phyloP scores from a whole-genome alignment of 2,797 vertebrate genomes.

The Synanceia verrucosa region DNA sequence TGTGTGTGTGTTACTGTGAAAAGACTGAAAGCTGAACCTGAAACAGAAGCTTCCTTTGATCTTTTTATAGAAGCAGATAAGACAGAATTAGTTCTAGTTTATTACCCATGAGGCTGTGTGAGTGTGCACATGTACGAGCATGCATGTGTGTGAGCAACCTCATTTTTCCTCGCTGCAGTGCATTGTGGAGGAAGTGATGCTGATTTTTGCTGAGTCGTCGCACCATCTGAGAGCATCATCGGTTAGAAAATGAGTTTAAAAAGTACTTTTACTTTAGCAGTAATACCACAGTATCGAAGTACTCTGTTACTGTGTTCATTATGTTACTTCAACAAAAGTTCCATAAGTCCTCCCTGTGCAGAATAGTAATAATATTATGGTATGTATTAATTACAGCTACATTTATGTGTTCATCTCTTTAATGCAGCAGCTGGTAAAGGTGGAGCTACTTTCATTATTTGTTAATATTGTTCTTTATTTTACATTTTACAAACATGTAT shows the following conservation, averaged over 20 bases:
- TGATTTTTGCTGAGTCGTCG: slow-evolving; percentile 77
- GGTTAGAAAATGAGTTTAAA: no score
- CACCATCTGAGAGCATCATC: no score
- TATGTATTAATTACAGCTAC: no score
- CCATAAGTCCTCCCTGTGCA: neutral
- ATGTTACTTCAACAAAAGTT: neutral
- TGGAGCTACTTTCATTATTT: no score
- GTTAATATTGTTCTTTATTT: no score
- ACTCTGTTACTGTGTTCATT: neutral
- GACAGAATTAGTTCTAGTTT: slow-evolving; percentile 74
- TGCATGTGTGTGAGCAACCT: slow-evolving; percentile 51
- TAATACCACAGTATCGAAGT: neutral
- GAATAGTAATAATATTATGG: no score
- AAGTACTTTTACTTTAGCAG: neutral
- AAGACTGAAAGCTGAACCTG: no score
- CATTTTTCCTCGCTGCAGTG: slow-evolving; percentile 51
- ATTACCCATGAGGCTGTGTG: slow-evolving; percentile 25
- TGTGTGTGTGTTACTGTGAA: no score
- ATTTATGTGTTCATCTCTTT: no score
- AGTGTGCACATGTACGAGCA: slow-evolving; percentile 25
- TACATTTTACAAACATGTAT: no score
- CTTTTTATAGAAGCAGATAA: slow-evolving; percentile 80
- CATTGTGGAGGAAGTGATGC: slow-evolving; percentile 61
- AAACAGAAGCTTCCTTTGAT: slow-evolving; percentile 57
- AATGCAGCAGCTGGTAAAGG: no score